Evolutionary conservation across 2,113 vertebrate genomes (phyloP), one percentile per base, ranked within the genome.

Genomic region (Ia io): DNA sequence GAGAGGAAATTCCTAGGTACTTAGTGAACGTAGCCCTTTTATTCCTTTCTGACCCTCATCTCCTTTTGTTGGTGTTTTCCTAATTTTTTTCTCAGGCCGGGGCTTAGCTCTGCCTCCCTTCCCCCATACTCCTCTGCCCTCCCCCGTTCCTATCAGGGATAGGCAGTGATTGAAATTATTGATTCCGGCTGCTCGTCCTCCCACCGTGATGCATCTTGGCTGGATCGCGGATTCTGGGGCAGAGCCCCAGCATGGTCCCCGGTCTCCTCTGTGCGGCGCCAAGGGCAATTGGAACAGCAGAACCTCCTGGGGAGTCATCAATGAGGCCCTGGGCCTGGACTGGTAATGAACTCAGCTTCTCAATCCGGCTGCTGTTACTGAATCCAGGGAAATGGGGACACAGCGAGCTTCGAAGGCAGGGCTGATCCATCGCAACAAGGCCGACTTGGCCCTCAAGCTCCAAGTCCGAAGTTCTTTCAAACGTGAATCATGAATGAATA

Each of bases 141-240:
- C 70, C 51, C 78, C 17, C 77, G 65, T 90, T 94, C 82, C 95
- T 96, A 88, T 83, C 71, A 51, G 85, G 93, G 89, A 96, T 84
- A 97, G 82, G 73, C 78, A 63, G 73, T 94, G 79, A 92, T 91
- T 95, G 96, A 92, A 97, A 97, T 92, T 86, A 95, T 95, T 86
- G 69, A 96, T 97, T 95, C 85, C 65, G 92, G 91, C 91, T 13
- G 12, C 95, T 92, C 84, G 88, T 83, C 91, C 84, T 90, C 94
- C 95, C 70, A 59, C 88, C 0, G 9, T 0, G 42, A 56, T 30
- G 82, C 84, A 17, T 95, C 94, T 65, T 83, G 63, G 67, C 90
- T 80, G 95, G 87, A 67, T 84, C 76, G 13, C 79, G 56, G 67
- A 84, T 89, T 95, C 14, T 13, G 28, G 53, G 87, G 74, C 56